phyloP scores from a whole-genome alignment of 37 sponge, comb jelly and placozoan genomes.

The Amphimedon queenslandica region DNA sequence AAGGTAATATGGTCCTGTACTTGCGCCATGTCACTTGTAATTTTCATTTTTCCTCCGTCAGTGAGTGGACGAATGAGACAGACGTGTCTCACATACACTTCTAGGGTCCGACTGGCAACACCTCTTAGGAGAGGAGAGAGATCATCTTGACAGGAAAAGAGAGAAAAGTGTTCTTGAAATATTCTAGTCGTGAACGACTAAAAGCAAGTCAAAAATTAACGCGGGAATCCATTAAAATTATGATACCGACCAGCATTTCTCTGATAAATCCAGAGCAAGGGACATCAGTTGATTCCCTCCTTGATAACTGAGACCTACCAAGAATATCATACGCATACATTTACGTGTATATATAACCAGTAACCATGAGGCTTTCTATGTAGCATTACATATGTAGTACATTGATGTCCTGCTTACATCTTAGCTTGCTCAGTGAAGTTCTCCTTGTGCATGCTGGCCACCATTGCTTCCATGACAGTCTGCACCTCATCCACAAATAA shows the following conservation, averaged over 20 bases:
- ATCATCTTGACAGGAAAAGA: slow-evolving; percentile 33
- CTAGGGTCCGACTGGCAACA: slow-evolving; percentile 39
- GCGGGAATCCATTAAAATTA: background rate
- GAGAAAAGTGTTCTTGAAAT: slow-evolving; percentile 36
- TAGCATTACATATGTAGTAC: background rate
- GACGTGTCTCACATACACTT: slow-evolving; percentile 82
- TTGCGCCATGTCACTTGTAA: slow-evolving; percentile 96
- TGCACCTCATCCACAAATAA: slow-evolving; percentile 30
- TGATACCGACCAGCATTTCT: slow-evolving; percentile 66
- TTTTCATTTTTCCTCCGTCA: slow-evolving; percentile 85
- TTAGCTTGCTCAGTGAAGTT: slow-evolving; percentile 39
- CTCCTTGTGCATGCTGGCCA: slow-evolving; percentile 76
- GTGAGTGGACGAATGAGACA: slow-evolving; percentile 87
- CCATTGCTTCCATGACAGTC: slow-evolving; percentile 57
- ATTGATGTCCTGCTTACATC: background rate
- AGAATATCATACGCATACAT: background rate
- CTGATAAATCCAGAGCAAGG: slow-evolving; percentile 80
- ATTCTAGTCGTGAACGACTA: slow-evolving; percentile 57
- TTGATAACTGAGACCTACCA: background rate
- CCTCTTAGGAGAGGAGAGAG: background rate
- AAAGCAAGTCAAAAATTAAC: background rate
- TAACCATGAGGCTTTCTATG: background rate
- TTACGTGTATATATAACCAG: background rate
- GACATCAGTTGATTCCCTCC: slow-evolving; percentile 25
- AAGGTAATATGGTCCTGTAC: no score